Base-by-base conservation (phyloP, 2,113 vertebrate genomes). In the Poeciliopsis prolifica region DNA sequence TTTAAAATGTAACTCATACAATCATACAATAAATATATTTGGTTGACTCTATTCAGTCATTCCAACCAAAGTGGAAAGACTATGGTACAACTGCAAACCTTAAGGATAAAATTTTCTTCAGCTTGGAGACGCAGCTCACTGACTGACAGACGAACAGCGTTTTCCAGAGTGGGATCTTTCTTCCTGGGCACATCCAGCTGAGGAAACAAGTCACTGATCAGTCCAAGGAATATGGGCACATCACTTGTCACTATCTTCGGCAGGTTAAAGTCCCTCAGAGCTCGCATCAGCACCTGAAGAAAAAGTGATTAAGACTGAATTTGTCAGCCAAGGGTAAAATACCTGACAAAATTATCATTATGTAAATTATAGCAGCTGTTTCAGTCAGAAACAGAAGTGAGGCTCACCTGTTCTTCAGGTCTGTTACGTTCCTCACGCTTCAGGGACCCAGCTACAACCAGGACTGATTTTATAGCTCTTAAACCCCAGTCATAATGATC, bases 41-140 rank as follows among this genome's bases (percentile, higher is more conserved):
- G 29, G 29, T 29, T 29, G 28, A 28, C 28, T 35, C 48, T 24
- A 2, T 51, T 51, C 15, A 54, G 48, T 54, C 17, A 2, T 22
- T 19, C 19, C 17, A 5, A 6, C 19, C 8, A 24, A 54, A 44
- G 42, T 44, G 42, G 42, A 44, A 37, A 37, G 5, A 2, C 5
- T 19, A 48, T 1, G 5, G 5, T 5, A 6, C 44, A 17, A 19
- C 17, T 48, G 17, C 44, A 17, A 48, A 96, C 96, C 96, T 97
- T 97, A 30, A 91, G 84, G 74, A 94, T 96, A 83, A 98, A 97
- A 94, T 96, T 97, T 89, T 98, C 96, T 86, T 96, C 93, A 0
- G 95, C 93, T 92, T 96, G 95, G 72, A 94, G 94, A 74, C 77
- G 83, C 79, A 96, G 94, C 82, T 96, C 93, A 78, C 89, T 89